These are phyloP conservation scores for Cryptophagus acutangulus DNA, from an alignment of 2,888 invertebrate genomes.

Conservation along the genomic window DNA sequence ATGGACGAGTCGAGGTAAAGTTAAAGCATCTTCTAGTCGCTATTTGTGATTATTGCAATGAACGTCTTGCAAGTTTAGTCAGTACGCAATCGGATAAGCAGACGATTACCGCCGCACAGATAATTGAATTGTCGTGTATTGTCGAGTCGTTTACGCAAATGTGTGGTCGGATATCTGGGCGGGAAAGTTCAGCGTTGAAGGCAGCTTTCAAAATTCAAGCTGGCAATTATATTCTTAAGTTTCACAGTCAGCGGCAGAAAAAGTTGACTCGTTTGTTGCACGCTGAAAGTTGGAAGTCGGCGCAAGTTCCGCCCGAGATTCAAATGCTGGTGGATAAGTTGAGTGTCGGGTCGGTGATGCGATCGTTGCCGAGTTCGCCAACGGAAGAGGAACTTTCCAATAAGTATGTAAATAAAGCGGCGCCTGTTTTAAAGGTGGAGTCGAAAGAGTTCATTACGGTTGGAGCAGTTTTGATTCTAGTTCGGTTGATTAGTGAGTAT, in stretches of 20 bases:
- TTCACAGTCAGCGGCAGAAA: constrained; percentile 82
- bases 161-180: constrained; percentile 68
- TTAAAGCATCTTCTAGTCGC: constrained; percentile 72
- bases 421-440: constrained; percentile 48
- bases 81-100: constrained; percentile 71
- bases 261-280: constrained; percentile 82
- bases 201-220: constrained; percentile 83
- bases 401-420: constrained; percentile 49
- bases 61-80: constrained; percentile 84
- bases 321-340: constrained; percentile 74
- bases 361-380: constrained; percentile 41
- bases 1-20: constrained; percentile 63
- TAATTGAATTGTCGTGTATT: constrained; percentile 68
- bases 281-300: constrained; percentile 88
- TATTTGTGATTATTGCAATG: constrained; percentile 90
- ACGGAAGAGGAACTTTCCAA: constrained; percentile 44
- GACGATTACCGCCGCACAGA: constrained; percentile 69
- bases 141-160: constrained; percentile 74
- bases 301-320: constrained; percentile 85
- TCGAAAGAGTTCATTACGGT: constrained; percentile 67
- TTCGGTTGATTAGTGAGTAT: constrained; percentile 90
- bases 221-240: constrained; percentile 83
- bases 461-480: constrained; percentile 77
- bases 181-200: constrained; percentile 72
- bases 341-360: constrained; percentile 47